Evolutionary conservation across 2,113 vertebrate genomes (phyloP), one percentile per base, ranked within the genome.

Genomic region (Antennarius striatus): DNA sequence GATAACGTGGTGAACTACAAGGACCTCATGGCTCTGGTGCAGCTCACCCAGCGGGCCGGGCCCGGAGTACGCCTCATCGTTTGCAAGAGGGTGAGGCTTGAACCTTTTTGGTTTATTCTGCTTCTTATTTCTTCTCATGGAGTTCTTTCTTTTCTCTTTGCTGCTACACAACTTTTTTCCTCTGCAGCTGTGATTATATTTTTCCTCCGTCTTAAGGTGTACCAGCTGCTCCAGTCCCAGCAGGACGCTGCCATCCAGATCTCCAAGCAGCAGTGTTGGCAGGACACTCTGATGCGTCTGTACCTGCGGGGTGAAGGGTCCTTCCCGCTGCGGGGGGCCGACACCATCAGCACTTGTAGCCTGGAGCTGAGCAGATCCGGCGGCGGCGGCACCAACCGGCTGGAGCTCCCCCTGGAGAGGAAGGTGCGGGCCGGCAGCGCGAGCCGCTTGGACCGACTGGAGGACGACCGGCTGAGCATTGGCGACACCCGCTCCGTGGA

Each of bases 231-330:
- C 6, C 94, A 96, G 86, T 93, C 94, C 51, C 95, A 96, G 6
- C 51, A 89, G 71, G 96, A 98, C n/a, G 95, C 95, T 51, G 95
- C 94, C 1, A 73, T 91, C 59, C 96, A 98, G 81, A 94, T 99
- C 75, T 92, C 95, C 17, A 94, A 89, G 75, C 96, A 98, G 88
- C 89, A 94, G 70, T 96, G 96, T 75, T 99, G 98, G 98, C 98
- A 99, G 90, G 97, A 99, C 83, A 97, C 96, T 1, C 91, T 99
- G 42, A 87, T 96, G 76, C 93, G 92, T 2, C 90, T 98, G 0
- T 94, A 95, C 67, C 77, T 98, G 66, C 95, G 95, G 68, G 94
- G 92, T 28, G 90, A 45, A 4, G 87, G 88, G 2, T 78, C 86
- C 5, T 40, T 77, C 32, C 39, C 68, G 0, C 57, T 73, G 1